Evolutionary conservation across 1,140 invertebrate genomes (phyloP).

Genomic region (Lerema accius): DNA sequence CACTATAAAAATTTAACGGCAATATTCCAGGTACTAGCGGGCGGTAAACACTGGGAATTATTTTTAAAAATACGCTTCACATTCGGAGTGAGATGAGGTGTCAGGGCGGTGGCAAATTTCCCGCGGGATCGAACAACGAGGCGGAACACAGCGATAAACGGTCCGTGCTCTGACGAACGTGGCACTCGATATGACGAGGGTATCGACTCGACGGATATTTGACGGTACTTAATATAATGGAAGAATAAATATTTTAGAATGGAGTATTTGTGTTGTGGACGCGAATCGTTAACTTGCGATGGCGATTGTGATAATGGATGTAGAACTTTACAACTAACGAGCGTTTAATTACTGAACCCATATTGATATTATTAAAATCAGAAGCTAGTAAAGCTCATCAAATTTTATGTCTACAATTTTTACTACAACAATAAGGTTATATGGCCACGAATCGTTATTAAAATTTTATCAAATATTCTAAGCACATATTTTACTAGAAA

Average conservation of each 20-base stretch:
- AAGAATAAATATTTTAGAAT: not conserved
- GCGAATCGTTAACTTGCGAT: not conserved
- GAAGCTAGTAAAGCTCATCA: too few relatives aligned
- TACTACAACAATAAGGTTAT: too few relatives aligned
- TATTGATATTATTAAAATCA: too few relatives aligned
- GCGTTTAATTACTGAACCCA: too few relatives aligned
- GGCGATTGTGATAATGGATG: too few relatives aligned
- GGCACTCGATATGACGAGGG: conserved; percentile 6
- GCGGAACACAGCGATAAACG: conserved; percentile 28
- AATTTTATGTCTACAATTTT: too few relatives aligned
- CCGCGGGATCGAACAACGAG: conserved; percentile 23
- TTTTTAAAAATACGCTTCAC: conserved; percentile 13
- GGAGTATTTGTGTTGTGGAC: not conserved
- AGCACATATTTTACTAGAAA: too few relatives aligned
- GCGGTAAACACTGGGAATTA: not conserved
- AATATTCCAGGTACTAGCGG: not conserved
- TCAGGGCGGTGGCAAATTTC: conserved; percentile 22
- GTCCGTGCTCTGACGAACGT: conserved; percentile 6
- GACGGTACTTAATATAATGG: not conserved
- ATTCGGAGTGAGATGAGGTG: conserved; percentile 20
- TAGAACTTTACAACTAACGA: too few relatives aligned
- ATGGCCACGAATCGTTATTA: too few relatives aligned
- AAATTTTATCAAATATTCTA: too few relatives aligned
- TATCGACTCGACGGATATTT: conserved; percentile 3
- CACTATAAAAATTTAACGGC: not conserved